phyloP scores from a whole-genome alignment of 2,797 vertebrate species.

The Sciaenops ocellatus region DNA sequence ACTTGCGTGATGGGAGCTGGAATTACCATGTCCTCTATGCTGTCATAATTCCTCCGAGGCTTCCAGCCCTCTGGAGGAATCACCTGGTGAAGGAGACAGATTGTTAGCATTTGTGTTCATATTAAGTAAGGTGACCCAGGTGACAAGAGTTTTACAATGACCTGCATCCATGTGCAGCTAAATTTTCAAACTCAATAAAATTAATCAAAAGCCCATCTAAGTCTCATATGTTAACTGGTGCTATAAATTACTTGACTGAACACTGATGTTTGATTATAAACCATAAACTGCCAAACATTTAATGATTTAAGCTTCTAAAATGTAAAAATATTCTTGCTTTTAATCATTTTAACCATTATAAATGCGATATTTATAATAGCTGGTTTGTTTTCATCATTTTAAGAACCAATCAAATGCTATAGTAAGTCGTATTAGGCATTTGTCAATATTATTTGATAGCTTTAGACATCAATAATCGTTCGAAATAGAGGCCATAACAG shows the following conservation, averaged over 20 bases:
- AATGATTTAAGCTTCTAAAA: neutral
- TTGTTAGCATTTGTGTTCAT: conserved; percentile 1
- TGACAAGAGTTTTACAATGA: neutral
- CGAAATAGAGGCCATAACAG: neutral
- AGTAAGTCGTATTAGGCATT: neutral
- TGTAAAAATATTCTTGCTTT: neutral
- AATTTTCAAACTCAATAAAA: neutral
- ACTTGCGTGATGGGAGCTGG: conserved; percentile 98
- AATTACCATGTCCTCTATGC: conserved; percentile 95
- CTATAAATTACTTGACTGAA: neutral
- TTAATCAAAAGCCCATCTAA: neutral
- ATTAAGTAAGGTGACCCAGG: neutral
- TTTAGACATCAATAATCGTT: neutral
- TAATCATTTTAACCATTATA: neutral
- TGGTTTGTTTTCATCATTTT: too few species aligned
- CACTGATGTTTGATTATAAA: neutral
- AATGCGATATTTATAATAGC: neutral
- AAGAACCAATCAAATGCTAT: too few species aligned
- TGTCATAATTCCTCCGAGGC: conserved; percentile 92
- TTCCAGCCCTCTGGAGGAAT: conserved; percentile 98
- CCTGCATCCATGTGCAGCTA: neutral
- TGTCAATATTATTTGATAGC: too few species aligned
- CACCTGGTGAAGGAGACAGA: conserved; percentile 82
- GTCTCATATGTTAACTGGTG: neutral
- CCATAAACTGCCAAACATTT: neutral